Base-by-base conservation (phyloP, 2,888 invertebrate species). In the Piscicola geometra region DNA sequence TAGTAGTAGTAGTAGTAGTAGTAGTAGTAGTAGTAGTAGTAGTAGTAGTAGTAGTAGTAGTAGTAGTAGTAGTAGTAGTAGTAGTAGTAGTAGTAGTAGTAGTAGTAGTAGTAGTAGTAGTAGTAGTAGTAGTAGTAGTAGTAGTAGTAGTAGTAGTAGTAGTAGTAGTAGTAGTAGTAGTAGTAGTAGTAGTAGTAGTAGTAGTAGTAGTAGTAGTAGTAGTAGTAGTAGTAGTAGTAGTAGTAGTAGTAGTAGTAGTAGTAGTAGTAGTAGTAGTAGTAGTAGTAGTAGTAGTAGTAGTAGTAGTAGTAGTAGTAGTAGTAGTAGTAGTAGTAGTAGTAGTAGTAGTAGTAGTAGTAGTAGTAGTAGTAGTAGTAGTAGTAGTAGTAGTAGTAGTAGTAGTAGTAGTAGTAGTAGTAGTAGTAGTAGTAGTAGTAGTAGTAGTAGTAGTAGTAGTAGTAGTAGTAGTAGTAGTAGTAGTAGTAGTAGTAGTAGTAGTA, bases 11-110 rank as follows among this genome's bases (percentile, higher is more conserved):
- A 72, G 72, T 72, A 72, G 72, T 72, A 72, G 72, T 72, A 69
- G 72, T 72, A 72, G 72, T 72, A 72, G 72, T 30, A 72, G 67
- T 72, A 72, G 72, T 72, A 72, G 72, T 30, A 73, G 69, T 73
- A 73, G 73, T 73, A 73, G 73, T 73, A 73, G 73, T 73, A 73
- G 73, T 73, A 73, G 73, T 73, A 73, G 73, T 73, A 73, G 73
- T 73, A 73, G 73, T 73, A 72, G 72, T 72, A 72, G 72, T 72
- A 72, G 72, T 72, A 72, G 72, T 72, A 72, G 72, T 72, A 72
- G 72, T 68, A 72, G 67, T 72, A 72, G 72, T 72, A 72, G 72
- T 72, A 69, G 67, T 72, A 69, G 72, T 72, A 72, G 72, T 72
- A 72, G 72, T 72, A 72, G 72, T 72, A 72, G 72, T 72, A 72